A percentile compares a stretch with the other conserved stretches of the same genome.
These are phyloP conservation scores for Gobius niger DNA, from an alignment of 2,113 vertebrate genomes.

Conservation along the genomic window DNA sequence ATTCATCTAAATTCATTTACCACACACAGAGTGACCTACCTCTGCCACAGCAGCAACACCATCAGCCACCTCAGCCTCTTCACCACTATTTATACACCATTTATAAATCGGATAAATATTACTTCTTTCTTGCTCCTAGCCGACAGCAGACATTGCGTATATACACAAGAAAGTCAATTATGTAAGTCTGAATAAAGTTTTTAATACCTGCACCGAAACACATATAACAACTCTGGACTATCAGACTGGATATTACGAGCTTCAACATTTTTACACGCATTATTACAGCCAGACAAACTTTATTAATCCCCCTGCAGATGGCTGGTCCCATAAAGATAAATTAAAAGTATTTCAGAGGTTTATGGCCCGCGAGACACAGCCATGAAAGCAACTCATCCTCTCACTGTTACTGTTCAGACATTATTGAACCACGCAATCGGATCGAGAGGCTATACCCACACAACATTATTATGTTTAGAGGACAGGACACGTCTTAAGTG, in stretches of 20 bases:
- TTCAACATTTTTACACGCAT: background rate
- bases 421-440: conserved; percentile 2
- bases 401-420: background rate
- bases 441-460: background rate
- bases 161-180: background rate
- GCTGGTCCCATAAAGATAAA: conserved; percentile 9
- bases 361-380: conserved; percentile 7
- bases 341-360: conserved; percentile 3
- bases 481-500: background rate
- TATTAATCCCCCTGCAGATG: conserved; percentile 3
- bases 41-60: background rate
- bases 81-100: background rate
- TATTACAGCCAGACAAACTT: conserved; percentile 1
- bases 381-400: conserved; percentile 14
- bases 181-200: background rate
- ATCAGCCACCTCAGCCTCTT: background rate
- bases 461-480: background rate
- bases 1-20: too few species aligned
- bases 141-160: background rate
- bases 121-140: background rate
- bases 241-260: conserved; percentile 1
- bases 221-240: background rate
- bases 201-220: background rate
- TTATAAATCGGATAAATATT: background rate
- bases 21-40: too few species aligned